Conservation (phyloP, 2,888 invertebrate species). For the Dryococelus australis region DNA sequence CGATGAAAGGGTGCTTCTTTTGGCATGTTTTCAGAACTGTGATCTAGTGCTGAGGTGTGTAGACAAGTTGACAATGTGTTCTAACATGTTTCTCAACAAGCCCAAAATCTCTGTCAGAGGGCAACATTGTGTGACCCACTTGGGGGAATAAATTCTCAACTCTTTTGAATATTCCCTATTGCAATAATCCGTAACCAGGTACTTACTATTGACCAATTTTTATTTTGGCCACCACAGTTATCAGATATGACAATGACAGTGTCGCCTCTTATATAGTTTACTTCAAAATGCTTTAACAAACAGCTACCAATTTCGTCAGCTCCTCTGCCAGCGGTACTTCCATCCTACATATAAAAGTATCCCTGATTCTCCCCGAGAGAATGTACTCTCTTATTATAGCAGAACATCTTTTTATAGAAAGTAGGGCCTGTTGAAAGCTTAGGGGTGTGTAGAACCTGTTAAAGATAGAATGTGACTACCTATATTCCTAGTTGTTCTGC, state of each 20-base stretch:
- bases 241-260: neutral
- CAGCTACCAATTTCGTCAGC: slow-evolving; percentile 35
- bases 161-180: neutral
- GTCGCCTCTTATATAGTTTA: no score
- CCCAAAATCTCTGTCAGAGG: neutral
- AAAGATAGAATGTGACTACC: neutral
- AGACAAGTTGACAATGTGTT: neutral
- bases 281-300: no score
- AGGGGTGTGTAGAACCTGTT: no score
- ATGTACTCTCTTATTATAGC: slow-evolving; percentile 27
- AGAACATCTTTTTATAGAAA: slow-evolving; percentile 13
- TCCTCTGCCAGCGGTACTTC: slow-evolving; percentile 31
- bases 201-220: neutral
- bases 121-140: slow-evolving; percentile 17
- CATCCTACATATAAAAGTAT: slow-evolving; percentile 34
- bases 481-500: neutral
- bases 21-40: no score
- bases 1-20: no score
- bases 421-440: slow-evolving; percentile 5
- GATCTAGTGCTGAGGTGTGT: neutral
- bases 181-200: neutral
- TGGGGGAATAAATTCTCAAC: neutral
- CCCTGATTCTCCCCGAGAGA: slow-evolving; percentile 28
- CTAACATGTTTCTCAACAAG: neutral
- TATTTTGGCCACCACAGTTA: slow-evolving; percentile 11